phyloP scores from a whole-genome alignment of 1,140 invertebrate genomes.

The Helicorthomorpha holstii region DNA sequence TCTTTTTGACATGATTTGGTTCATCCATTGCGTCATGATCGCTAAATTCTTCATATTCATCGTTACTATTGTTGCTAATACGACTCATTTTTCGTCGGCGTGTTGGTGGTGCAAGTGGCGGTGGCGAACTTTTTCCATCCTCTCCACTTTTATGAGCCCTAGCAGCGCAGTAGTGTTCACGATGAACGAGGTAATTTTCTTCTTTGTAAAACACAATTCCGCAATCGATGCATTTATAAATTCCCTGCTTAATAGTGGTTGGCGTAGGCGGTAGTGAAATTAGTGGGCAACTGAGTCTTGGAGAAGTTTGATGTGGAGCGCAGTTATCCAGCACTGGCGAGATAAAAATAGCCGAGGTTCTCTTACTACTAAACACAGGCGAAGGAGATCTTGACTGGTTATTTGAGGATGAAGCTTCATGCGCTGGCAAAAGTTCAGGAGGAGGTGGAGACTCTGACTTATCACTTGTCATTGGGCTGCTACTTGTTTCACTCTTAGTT shows the following conservation, averaged over 20 bases:
- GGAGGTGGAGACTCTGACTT: slow-evolving; percentile 10
- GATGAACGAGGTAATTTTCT: slow-evolving; percentile 86
- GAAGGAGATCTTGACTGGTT: neutral
- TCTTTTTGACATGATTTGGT: no score
- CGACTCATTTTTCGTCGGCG: slow-evolving; percentile 23
- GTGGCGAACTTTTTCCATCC: slow-evolving; percentile 20
- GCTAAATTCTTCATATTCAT: neutral
- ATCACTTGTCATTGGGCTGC: slow-evolving; percentile 9
- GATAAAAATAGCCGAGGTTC: neutral
- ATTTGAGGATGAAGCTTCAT: slow-evolving; percentile 8
- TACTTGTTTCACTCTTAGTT: slow-evolving; percentile 6
- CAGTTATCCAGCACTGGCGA: slow-evolving; percentile 8
- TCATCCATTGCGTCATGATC: no score
- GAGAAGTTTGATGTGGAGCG: slow-evolving; percentile 25
- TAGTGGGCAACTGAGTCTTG: slow-evolving; percentile 28
- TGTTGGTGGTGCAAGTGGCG: slow-evolving; percentile 5
- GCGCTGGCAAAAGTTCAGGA: slow-evolving; percentile 9
- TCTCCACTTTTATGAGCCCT: slow-evolving; percentile 22
- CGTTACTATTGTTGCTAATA: slow-evolving; percentile 8
- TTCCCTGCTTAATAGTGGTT: slow-evolving; percentile 37
- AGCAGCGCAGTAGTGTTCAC: slow-evolving; percentile 65
- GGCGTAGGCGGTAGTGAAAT: slow-evolving; percentile 6
- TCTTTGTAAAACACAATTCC: slow-evolving; percentile 94
- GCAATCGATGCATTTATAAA: slow-evolving; percentile 84
- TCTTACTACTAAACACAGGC: neutral